Conservation (phyloP, 2,113 vertebrate species). For the Marcusenius ussheri region DNA sequence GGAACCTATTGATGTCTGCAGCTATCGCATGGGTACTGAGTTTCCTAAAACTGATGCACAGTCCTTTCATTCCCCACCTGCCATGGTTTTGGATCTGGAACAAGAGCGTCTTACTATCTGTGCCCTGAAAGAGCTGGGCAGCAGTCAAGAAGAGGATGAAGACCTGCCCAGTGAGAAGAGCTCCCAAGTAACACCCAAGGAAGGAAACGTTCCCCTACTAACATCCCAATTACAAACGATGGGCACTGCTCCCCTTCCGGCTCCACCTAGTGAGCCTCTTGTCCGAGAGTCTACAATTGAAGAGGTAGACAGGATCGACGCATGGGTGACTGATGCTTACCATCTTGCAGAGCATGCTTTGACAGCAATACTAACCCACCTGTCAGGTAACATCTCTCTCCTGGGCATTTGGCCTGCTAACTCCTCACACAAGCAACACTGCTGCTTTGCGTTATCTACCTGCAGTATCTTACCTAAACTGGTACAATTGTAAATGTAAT, state of each 20-base stretch:
- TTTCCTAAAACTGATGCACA: slow-evolving; percentile 15
- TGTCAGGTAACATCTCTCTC: slow-evolving; percentile 72
- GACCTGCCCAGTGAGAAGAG: slow-evolving; percentile 15
- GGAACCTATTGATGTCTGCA: slow-evolving; percentile 29
- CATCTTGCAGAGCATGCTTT: slow-evolving; percentile 68
- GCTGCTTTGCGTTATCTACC: neutral
- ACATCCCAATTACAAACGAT: slow-evolving; percentile 21
- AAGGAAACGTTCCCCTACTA: slow-evolving; percentile 11
- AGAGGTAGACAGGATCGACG: slow-evolving; percentile 61
- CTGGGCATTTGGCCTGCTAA: slow-evolving; percentile 52
- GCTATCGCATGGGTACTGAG: slow-evolving; percentile 11
- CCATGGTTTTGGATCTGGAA: slow-evolving; percentile 60
- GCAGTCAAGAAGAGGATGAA: slow-evolving; percentile 50
- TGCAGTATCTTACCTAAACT: neutral
- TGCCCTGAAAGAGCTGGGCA: slow-evolving; percentile 66
- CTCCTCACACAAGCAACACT: slow-evolving; percentile 41
- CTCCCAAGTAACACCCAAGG: neutral
- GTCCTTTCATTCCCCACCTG: slow-evolving; percentile 32
- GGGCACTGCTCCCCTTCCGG: slow-evolving; percentile 14
- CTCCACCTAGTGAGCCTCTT: slow-evolving; percentile 36
- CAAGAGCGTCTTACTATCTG: slow-evolving; percentile 72
- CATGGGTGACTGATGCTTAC: slow-evolving; percentile 66
- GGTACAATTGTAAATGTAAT: neutral
- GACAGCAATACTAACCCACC: slow-evolving; percentile 69
- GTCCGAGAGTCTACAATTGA: slow-evolving; percentile 44